Conservation (phyloP, 1,140 invertebrate species). For the Drosophila quadrilineata region DNA sequence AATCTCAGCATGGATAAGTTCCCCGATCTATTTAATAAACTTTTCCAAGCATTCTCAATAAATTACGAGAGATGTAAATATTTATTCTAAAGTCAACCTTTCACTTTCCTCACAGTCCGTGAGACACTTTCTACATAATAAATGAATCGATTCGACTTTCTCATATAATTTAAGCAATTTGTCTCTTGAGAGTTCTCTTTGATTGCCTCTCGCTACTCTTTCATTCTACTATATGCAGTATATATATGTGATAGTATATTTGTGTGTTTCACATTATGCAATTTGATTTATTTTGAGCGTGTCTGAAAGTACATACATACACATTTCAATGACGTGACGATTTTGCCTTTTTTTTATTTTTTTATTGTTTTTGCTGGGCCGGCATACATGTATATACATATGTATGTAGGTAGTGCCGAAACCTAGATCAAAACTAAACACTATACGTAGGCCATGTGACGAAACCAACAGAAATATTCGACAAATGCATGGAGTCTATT, state of each 20-base stretch:
- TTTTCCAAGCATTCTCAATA: too few relatives aligned
- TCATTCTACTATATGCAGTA: too few relatives aligned
- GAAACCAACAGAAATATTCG: conserved; percentile 6
- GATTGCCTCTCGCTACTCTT: neutral
- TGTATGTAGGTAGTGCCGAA: too few relatives aligned
- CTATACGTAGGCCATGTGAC: conserved; percentile 2
- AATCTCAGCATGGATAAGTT: neutral
- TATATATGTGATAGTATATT: too few relatives aligned
- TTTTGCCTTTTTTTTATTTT: conserved; percentile 51
- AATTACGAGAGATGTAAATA: too few relatives aligned
- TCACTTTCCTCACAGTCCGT: neutral
- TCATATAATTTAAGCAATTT: neutral
- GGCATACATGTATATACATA: too few relatives aligned
- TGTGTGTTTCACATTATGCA: conserved; percentile 42
- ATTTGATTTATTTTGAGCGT: conserved; percentile 37
- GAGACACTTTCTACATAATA: conserved; percentile 4
- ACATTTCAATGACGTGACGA: conserved; percentile 58
- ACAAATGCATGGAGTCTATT: conserved; percentile 20
- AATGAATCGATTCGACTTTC: conserved; percentile 9
- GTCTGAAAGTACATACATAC: too few relatives aligned
- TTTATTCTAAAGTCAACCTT: too few relatives aligned
- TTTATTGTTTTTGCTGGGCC: conserved; percentile 5
- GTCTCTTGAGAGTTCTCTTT: neutral
- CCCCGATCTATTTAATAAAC: neutral
- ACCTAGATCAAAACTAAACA: neutral